phyloP scores from a whole-genome alignment of 2,113 vertebrate species.

The Phrynocephalus versicolor region DNA sequence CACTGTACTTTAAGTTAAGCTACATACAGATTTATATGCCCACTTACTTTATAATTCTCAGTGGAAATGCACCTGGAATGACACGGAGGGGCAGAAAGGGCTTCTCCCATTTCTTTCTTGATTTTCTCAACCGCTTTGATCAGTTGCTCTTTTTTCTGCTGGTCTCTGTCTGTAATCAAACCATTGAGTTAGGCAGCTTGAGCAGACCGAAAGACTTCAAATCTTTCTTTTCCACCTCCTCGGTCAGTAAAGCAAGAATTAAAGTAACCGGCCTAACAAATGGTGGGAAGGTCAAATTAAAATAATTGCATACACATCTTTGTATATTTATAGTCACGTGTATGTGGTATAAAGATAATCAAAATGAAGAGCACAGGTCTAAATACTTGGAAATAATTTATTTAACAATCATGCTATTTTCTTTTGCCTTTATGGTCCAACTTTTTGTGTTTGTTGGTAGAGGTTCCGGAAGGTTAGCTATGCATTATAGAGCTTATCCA shows the following conservation, averaged over 20 bases:
- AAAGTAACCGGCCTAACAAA: not conserved
- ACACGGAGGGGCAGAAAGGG: conserved; percentile 15
- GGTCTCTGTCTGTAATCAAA: conserved; percentile 60
- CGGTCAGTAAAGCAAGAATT: not conserved
- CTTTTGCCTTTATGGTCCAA: not conserved
- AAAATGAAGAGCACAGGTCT: not conserved
- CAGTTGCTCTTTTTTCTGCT: conserved; percentile 64
- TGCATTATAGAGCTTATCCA: no score
- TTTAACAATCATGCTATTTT: not conserved
- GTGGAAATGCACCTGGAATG: conserved; percentile 49
- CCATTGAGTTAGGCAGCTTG: not conserved
- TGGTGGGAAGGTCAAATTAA: no score
- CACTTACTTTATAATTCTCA: conserved; percentile 52
- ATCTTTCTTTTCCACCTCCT: not conserved
- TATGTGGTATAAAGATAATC: not conserved
- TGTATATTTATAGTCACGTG: not conserved
- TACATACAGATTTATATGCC: not conserved
- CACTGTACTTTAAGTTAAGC: not conserved
- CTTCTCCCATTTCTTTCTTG: conserved; percentile 28
- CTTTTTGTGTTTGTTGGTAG: not conserved
- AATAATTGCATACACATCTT: not conserved
- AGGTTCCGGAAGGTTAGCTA: not conserved
- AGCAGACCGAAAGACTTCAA: not conserved
- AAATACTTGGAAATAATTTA: not conserved
- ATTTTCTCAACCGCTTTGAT: conserved; percentile 55